phyloP scores from a whole-genome alignment of 2,888 invertebrate genomes.

The Selenia dentaria region DNA sequence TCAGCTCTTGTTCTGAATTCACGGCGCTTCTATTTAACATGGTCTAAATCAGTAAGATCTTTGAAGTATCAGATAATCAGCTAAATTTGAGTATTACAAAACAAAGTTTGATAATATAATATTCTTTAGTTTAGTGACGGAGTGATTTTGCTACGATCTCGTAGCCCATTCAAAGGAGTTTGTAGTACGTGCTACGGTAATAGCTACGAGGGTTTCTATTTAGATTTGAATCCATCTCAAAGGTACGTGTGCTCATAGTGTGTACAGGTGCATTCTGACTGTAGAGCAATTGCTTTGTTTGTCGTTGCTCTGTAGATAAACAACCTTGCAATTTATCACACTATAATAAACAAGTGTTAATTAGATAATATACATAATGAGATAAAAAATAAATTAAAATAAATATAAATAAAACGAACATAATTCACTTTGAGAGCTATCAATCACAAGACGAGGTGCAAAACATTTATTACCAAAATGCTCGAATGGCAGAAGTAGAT shows the following conservation, averaged over 20 bases:
- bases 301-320: background rate
- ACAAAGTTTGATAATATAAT: background rate
- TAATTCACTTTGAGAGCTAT: no score
- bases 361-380: no score
- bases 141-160: background rate
- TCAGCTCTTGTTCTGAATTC: background rate
- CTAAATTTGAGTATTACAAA: background rate
- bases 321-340: no score
- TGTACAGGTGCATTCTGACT: constrained; percentile 86
- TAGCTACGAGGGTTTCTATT: constrained; percentile 1
- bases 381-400: no score
- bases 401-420: no score
- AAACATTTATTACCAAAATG: no score
- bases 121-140: background rate
- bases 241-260: constrained; percentile 79
- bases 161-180: constrained; percentile 1
- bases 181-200: constrained; percentile 4
- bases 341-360: no score
- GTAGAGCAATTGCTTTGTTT: constrained; percentile 42
- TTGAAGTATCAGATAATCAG: background rate
- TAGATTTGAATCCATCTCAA: background rate
- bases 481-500: no score
- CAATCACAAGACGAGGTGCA: no score
- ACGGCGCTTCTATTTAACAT: background rate
- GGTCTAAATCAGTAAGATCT: background rate